Evolutionary conservation across 2,797 vertebrate species (phyloP), one percentile per base, ranked within the genome.

Genomic region (Tragelaphus oryx): DNA sequence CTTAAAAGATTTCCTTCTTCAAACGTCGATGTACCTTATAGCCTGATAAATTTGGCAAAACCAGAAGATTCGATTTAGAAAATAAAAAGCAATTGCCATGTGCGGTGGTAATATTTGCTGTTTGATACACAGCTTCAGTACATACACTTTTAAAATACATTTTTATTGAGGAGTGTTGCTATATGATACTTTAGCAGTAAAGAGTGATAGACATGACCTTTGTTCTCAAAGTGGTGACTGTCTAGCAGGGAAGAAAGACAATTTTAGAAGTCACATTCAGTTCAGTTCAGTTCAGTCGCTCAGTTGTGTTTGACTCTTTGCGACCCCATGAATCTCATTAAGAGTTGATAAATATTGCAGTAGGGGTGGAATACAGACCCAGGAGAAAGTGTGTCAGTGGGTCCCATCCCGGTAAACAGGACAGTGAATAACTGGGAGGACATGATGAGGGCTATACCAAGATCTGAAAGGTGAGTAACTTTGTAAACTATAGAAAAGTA

Each of bases 281-380:
- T 30, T 59, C 28, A 14, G 28, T 60, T 60, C 26, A 60, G 57
- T 30, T 60, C 59, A 30, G 13, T 60, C 3, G 0, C 59, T 60
- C 59, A 60, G 59, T 30, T 6, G 0, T 30, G 13, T 30, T 28
- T 0, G 0, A 60, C 28, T 60, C 28, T 60, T 30, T 60, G 59
- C 0, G 0, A 30, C 59, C 59, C 59, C 59, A 30, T 7, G 28
- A 60, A 60, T 48, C 6, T 8, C 46, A 28, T 76, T 55, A 11
- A 59, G 8, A 41, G 8, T 76, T n/a, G 62, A 16, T 50, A 55
- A 52, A 74, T 46, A 26, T 81, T 84, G 52, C 6, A 30, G 17
- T 28, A 50, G 5, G 5, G 10, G 18, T 60, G 54, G 91, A 88
- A 71, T 20, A 50, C 16, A 55, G 52, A 54, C 12, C 57, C 52